Conservation (phyloP, 2,797 vertebrate species). For the Oryzias dopingdopingensis region DNA sequence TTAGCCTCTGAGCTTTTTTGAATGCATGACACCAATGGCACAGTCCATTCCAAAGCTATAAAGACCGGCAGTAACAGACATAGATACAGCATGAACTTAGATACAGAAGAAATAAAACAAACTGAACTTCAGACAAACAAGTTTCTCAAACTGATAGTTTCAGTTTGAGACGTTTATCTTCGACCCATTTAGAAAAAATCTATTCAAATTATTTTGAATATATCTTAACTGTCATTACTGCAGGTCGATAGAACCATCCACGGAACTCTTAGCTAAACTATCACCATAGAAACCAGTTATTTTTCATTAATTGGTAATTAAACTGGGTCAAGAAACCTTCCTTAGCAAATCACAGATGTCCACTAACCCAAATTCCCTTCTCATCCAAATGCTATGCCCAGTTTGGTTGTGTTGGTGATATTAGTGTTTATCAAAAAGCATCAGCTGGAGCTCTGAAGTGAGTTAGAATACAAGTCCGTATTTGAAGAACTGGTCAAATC, state of each 20-base stretch:
- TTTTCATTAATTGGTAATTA: slow-evolving; percentile 64
- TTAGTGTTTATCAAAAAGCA: slow-evolving; percentile 8
- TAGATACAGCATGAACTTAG: neutral
- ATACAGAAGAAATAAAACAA: neutral
- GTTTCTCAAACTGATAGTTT: slow-evolving; percentile 14
- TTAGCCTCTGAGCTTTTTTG: slow-evolving; percentile 38
- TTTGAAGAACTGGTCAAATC: no score
- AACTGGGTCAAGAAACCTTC: slow-evolving; percentile 64
- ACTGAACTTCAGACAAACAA: slow-evolving; percentile 10
- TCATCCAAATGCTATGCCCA: neutral
- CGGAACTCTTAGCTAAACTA: slow-evolving; percentile 36
- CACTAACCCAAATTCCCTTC: slow-evolving; percentile 20
- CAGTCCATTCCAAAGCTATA: slow-evolving; percentile 55
- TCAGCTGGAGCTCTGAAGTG: neutral
- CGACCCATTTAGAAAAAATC: slow-evolving; percentile 10
- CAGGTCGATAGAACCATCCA: slow-evolving; percentile 49
- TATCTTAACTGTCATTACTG: slow-evolving; percentile 50
- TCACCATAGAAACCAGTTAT: slow-evolving; percentile 56
- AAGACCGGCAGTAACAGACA: slow-evolving; percentile 16
- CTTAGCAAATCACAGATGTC: slow-evolving; percentile 32
- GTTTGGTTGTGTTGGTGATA: slow-evolving; percentile 8
- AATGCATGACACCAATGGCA: slow-evolving; percentile 44
- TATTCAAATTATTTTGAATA: slow-evolving; percentile 42
- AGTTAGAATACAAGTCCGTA: no score
- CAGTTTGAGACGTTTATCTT: slow-evolving; percentile 28